Conservation (phyloP, 2,113 vertebrate species). For the Dipodomys spectabilis region DNA sequence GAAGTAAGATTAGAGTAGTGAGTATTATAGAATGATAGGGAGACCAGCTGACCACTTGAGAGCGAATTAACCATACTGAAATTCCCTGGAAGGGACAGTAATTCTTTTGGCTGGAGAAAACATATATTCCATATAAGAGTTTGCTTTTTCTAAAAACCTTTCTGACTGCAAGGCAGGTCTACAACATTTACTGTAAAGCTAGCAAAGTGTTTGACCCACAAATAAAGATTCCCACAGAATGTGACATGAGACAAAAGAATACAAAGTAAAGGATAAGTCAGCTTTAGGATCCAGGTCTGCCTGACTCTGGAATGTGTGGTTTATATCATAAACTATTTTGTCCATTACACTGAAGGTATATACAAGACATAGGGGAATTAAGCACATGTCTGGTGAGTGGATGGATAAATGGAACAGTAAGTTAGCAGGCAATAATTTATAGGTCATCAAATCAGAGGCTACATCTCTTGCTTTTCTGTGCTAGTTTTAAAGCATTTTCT, state of each 20-base stretch:
- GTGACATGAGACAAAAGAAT: background rate
- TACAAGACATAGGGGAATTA: background rate
- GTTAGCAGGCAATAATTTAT: background rate
- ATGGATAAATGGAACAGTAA: background rate
- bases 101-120: background rate
- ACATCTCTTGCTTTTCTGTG: conserved; percentile 19
- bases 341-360: no score
- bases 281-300: background rate
- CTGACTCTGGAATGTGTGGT: accelerated
- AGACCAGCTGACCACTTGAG: background rate
- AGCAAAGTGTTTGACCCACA: background rate
- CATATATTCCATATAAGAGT: background rate
- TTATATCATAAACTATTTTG: background rate
- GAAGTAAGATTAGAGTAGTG: no score
- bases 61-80: background rate
- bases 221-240: background rate
- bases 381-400: background rate
- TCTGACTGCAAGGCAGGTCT: background rate
- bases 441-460: background rate
- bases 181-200: background rate
- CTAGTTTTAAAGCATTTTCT: conserved; percentile 4
- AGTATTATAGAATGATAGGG: background rate
- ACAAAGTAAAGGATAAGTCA: background rate
- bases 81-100: background rate
- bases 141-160: background rate